Evolutionary conservation across 2,113 vertebrate species (phyloP), one percentile per base, ranked within the genome.

Genomic region (Phalacrocorax aristotelis): DNA sequence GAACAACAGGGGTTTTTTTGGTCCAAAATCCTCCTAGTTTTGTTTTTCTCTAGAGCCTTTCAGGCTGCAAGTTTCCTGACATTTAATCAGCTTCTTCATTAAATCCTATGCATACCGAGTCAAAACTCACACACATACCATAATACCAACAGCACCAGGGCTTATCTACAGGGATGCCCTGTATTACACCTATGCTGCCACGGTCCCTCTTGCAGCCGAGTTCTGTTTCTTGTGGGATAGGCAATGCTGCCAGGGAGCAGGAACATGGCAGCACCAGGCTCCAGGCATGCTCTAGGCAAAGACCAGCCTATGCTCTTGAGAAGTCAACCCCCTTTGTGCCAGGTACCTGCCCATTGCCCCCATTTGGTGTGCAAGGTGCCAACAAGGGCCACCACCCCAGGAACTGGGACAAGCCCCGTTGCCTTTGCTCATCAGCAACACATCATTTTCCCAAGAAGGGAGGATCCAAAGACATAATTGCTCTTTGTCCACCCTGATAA

Each of bases 61-160:
- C 38, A 61, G 70, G 11, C 14, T 64, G 11, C 44, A 83, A 44
- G 11, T n/a, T 85, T 76, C 58, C 44, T 52, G 40, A 76, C 82
- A 87, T 36, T 25, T 34, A 34, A 32, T 44, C 61, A 87, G 38
- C 34, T 75, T 32, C 70, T 82, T 89, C 58, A 48, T 64, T 49
- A 42, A 74, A 55, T 58, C 61, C 61, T 79, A 58, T 25, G 40
- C 15, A 7, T 6, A 34, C 5, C 0, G 0, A 82, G 32, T 30
- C 38, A 70, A 71, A 93, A 22, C n/a, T 81, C 44, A 38, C 49
- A 42, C 13, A 13, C 22, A 2, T 4, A 11, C 32, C 1, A 0
- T 4, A 13, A 51, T 2, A 62, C 32, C 32, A 74, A 19, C 15
- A 83, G 68, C 64, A 65, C 8, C 18, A 32, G 20, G 18, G 22